Percentiles rank a stretch among this genome's conserved stretches.
Evolutionary conservation across 1,140 invertebrate genomes (phyloP).

Genomic region (Drosophila nannoptera): DNA sequence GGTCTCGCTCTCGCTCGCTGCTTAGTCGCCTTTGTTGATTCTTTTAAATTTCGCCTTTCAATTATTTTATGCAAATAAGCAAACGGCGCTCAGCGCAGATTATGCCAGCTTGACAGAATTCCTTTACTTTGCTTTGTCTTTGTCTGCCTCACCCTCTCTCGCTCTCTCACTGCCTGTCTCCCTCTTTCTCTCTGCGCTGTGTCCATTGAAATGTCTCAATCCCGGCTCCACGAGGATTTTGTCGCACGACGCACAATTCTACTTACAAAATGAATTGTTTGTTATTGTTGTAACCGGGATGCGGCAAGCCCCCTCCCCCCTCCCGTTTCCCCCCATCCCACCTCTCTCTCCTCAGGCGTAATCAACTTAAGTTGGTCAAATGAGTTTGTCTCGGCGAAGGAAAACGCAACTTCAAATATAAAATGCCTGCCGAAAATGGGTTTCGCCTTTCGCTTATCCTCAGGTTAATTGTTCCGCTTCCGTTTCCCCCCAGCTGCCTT

Average conservation of each 20-base stretch:
- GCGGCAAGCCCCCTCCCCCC: conserved; percentile 6
- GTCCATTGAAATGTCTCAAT: conserved; percentile 20
- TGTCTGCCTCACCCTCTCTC: not conserved
- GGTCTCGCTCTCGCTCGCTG: conserved; percentile 18
- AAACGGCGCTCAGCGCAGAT: conserved; percentile 62
- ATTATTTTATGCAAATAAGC: conserved; percentile 78
- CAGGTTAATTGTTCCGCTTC: not conserved
- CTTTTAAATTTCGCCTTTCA: conserved; percentile 77
- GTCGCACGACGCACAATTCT: conserved; percentile 32
- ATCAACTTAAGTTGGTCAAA: conserved; percentile 76
- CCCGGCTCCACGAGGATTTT: conserved; percentile 2
- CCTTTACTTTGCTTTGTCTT: conserved; percentile 10
- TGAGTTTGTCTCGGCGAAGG: conserved; percentile 55
- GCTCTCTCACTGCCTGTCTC: not conserved
- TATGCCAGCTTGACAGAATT: conserved; percentile 76
- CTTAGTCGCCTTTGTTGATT: conserved; percentile 68
- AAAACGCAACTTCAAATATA: conserved; percentile 17
- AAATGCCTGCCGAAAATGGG: conserved; percentile 46
- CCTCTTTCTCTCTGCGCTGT: not conserved
- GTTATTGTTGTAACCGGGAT: conserved; percentile 57
- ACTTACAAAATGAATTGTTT: conserved; percentile 71
- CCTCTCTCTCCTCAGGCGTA: conserved; percentile 32
- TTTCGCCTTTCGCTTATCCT: conserved; percentile 27
- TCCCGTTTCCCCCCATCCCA: not conserved
- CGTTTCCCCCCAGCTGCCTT: not conserved